A percentile compares a stretch with the other conserved stretches of the same genome.
phyloP scores from a whole-genome alignment of 2,113 vertebrate genomes.

The Mellivora capensis region DNA sequence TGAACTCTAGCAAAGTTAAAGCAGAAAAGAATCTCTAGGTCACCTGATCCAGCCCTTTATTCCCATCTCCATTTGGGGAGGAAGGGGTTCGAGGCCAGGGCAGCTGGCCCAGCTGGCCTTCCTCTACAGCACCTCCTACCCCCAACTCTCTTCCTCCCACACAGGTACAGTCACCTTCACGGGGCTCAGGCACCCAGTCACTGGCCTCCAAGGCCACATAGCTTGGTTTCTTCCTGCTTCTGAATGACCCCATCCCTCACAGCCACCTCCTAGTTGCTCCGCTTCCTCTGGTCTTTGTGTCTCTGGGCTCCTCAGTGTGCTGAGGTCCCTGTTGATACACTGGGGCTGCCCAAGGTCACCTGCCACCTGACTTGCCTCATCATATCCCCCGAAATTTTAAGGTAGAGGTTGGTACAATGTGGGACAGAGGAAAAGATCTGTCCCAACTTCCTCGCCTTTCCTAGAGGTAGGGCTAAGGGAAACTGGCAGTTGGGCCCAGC shows the following conservation, averaged over 20 bases:
- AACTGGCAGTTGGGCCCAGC: not conserved
- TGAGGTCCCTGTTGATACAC: not conserved
- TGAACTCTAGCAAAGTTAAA: constrained; percentile 28
- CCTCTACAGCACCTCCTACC: not conserved
- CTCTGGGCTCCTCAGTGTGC: not conserved
- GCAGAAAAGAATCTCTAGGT: constrained; percentile 40
- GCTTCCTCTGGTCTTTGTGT: not conserved
- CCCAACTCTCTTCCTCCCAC: not conserved
- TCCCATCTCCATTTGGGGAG: not conserved
- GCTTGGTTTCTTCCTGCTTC: constrained; percentile 29
- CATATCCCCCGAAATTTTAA: not conserved
- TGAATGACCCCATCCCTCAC: not conserved
- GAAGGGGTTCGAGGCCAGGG: constrained; percentile 1
- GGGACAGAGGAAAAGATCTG: not conserved
- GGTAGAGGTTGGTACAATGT: not conserved
- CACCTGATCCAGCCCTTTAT: constrained; percentile 20
- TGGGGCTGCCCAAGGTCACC: not conserved
- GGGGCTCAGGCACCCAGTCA: not conserved
- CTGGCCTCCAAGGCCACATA: not conserved
- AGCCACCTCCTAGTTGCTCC: not conserved
- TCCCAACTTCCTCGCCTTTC: not conserved
- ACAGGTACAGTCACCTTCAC: constrained; percentile 21
- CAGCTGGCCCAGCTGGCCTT: constrained; percentile 21
- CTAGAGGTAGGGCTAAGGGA: not conserved
- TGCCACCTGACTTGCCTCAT: not conserved